These are phyloP conservation scores for Eclectus roratus DNA, from an alignment of 2,113 vertebrate species.

Conservation along the genomic window DNA sequence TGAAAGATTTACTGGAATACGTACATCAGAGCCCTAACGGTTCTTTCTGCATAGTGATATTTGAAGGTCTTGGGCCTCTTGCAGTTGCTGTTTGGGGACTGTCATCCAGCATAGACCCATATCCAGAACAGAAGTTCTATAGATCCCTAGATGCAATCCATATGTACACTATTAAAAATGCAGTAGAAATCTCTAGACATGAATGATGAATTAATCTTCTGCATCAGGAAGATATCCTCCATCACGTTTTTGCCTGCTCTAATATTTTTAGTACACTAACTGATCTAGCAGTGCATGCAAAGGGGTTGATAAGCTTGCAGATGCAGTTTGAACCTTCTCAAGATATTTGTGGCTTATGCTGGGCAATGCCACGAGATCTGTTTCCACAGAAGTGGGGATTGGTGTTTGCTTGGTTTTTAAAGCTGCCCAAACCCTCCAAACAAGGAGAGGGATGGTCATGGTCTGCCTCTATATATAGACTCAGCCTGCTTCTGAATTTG, in stretches of 20 bases:
- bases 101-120: background rate
- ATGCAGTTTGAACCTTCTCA: background rate
- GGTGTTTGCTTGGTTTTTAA: background rate
- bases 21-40: background rate
- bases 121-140: background rate
- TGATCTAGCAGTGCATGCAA: background rate
- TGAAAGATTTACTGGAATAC: background rate
- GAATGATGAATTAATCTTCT: slow-evolving; percentile 4
- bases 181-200: background rate
- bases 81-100: background rate
- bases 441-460: background rate
- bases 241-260: background rate
- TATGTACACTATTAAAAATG: slow-evolving; percentile 8
- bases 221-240: background rate
- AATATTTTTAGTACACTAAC: background rate
- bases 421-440: background rate
- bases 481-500: background rate
- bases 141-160: background rate
- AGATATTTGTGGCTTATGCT: background rate
- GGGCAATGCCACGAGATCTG: background rate
- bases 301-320: background rate
- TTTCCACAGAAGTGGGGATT: background rate
- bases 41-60: background rate
- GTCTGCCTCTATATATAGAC: background rate
- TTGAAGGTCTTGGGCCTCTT: background rate